Conservation (phyloP, 2,113 vertebrate species). For the Rhadina sibilatrix region DNA sequence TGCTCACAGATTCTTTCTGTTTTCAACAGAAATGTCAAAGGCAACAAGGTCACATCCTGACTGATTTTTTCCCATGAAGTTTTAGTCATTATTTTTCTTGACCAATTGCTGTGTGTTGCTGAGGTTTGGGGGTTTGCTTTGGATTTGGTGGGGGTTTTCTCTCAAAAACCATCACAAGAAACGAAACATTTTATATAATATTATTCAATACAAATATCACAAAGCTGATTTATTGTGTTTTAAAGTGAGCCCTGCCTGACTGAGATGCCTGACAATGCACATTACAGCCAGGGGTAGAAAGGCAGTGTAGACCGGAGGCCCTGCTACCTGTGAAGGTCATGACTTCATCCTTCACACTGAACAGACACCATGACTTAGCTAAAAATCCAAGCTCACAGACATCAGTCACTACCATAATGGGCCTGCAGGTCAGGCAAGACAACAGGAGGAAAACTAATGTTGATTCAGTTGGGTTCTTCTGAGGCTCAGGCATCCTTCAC, state of each 20-base stretch:
- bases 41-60: background rate
- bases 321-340: slow-evolving; percentile 42
- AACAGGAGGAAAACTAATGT: slow-evolving; percentile 24
- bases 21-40: slow-evolving; percentile 16
- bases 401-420: slow-evolving; percentile 8
- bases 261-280: background rate
- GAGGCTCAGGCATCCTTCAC: slow-evolving; percentile 17
- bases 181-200: background rate
- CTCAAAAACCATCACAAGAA: background rate
- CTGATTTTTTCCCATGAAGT: background rate
- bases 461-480: slow-evolving; percentile 7
- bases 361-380: slow-evolving; percentile 35
- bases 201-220: background rate
- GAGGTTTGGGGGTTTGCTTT: background rate
- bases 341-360: slow-evolving; percentile 49
- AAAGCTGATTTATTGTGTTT: background rate
- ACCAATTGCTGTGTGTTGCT: background rate
- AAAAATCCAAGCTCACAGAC: background rate
- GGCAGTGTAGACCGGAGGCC: background rate
- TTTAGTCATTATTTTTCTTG: background rate
- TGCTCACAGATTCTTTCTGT: background rate
- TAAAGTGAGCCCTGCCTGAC: background rate
- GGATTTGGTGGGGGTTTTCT: background rate
- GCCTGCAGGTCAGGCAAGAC: background rate
- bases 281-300: background rate